Conservation (phyloP, 2,797 vertebrate genomes). For the Alosa sapidissima region DNA sequence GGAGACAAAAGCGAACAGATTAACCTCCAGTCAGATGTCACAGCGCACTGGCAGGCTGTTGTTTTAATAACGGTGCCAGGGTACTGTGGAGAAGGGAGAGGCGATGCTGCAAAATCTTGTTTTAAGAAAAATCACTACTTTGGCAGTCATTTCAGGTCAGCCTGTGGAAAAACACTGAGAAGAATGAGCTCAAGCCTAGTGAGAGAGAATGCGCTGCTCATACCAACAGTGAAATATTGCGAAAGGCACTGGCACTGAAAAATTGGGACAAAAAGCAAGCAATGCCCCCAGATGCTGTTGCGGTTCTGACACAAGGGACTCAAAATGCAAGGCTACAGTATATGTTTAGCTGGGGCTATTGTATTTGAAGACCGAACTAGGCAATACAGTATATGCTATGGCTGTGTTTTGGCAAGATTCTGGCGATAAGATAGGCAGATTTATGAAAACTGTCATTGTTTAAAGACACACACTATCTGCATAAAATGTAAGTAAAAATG, state of each 20-base stretch:
- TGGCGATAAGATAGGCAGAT: no score
- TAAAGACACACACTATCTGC: no score
- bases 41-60: slow-evolving; percentile 49
- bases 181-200: neutral
- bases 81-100: slow-evolving; percentile 42
- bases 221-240: neutral
- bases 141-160: slow-evolving; percentile 52
- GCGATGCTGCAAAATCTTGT: slow-evolving; percentile 61
- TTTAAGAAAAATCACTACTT: slow-evolving; percentile 60
- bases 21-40: slow-evolving; percentile 57
- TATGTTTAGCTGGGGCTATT: neutral
- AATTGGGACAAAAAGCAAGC: neutral
- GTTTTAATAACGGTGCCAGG: slow-evolving; percentile 57
- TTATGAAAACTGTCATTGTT: no score
- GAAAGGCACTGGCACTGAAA: neutral
- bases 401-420: no score
- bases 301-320: neutral
- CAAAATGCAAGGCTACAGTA: neutral
- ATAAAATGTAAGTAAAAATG: no score
- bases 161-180: slow-evolving; percentile 36
- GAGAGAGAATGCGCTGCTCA: neutral
- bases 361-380: neutral
- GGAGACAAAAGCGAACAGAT: slow-evolving; percentile 24
- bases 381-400: neutral
- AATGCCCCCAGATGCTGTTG: neutral